Base-by-base conservation (phyloP, 2,797 vertebrate genomes). In the Toxotes lorentzi region DNA sequence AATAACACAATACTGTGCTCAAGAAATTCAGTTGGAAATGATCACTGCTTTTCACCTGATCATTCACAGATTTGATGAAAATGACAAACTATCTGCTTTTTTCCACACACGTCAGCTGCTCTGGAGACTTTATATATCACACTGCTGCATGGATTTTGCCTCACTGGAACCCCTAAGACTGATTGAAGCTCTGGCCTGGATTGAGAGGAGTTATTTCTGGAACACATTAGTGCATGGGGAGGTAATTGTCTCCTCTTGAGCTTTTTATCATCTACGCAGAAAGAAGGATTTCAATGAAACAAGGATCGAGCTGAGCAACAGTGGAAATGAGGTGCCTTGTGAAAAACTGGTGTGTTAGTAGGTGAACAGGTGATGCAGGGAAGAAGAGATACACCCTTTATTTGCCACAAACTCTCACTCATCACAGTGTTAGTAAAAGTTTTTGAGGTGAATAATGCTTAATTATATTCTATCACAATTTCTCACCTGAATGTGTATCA, bases 181-280 rank as follows among this genome's bases (percentile, higher is more conserved):
- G 91, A 94, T 88, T 91, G 85, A 83, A 88, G 89, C 88, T 82
- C 69, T 91, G 91, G 82, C 92, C 93, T 92, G 82, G 87, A 93
- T 94, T 91, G 81, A 90, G 84, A 86, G 76, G 73, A 92, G 93
- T 89, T 95, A 95, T 95, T 94, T 93, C 83, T 85, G 92, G 90
- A 90, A 70, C 91, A 89, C 86, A 91, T 92, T 91, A 91, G 82
- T 27, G 75, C 85, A 78, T 54, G 4, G 63, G 76, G 88, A 92
- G 78, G 84, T 90, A 91, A 94, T 94, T 93, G 91, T 93, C 91
- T 92, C 84, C 87, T 88, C 89, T 78, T 86, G 82, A 93, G 90
- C 88, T 90, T 88, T 90, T 92, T 78, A 89, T 90, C 80, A 84
- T 84, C 78, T 73, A 72, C 60, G 70, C 79, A 47, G 67, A 74